Evolutionary conservation across 2,888 invertebrate genomes (phyloP).

Genomic region (Euzetes globulus): DNA sequence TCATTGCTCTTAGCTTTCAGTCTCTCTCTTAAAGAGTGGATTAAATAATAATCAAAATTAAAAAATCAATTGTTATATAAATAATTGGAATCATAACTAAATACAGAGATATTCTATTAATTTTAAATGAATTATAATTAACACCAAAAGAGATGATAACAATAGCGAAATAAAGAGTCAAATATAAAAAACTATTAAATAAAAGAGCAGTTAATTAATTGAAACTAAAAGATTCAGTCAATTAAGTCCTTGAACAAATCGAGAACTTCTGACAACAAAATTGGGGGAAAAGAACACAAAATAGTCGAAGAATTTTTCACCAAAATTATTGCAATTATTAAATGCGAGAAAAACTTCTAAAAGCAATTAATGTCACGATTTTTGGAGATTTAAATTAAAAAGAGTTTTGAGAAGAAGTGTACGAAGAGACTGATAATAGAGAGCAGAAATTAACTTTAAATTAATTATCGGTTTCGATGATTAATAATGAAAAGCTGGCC

Average conservation of each 20-base stretch:
- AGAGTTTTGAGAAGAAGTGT: neutral
- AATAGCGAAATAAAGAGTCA: neutral
- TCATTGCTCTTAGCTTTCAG: conserved; percentile 11
- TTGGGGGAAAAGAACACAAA: no score
- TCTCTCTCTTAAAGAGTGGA: conserved; percentile 12
- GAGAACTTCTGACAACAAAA: no score
- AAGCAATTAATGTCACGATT: no score
- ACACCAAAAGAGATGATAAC: neutral
- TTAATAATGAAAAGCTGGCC: conserved; percentile 16
- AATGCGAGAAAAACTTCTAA: no score
- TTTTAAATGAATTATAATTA: neutral
- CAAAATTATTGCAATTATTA: no score
- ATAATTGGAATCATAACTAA: neutral
- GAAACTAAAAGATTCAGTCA: neutral
- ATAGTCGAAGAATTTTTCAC: no score
- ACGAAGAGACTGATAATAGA: neutral
- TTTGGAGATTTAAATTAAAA: neutral
- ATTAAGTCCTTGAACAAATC: no score
- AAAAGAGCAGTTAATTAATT: neutral
- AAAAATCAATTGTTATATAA: neutral
- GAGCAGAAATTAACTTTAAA: conserved; percentile 7
- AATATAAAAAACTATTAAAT: neutral
- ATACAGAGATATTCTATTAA: neutral
- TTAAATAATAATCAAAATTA: neutral
- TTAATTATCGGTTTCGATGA: conserved; percentile 7